phyloP scores from a whole-genome alignment of 37 sponge, comb jelly and placozoan species.

The Oopsacas minuta region DNA sequence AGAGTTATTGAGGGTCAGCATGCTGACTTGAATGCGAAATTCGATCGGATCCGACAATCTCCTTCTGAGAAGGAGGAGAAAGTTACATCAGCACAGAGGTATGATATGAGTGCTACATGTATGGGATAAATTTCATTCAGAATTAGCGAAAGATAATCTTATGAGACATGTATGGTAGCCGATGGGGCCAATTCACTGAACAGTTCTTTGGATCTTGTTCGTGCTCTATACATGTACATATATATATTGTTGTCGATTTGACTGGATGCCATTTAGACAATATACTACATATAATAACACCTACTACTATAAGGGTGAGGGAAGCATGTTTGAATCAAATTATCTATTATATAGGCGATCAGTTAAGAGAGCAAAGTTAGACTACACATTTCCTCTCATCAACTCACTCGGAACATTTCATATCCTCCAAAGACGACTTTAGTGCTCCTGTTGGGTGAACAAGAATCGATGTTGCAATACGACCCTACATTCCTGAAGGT shows the following conservation, averaged over 20 bases:
- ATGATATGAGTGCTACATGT: not conserved
- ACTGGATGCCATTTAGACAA: no score
- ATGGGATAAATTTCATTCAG: conserved; percentile 3
- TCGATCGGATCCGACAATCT: no score
- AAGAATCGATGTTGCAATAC: not conserved
- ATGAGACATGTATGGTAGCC: not conserved
- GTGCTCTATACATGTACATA: not conserved
- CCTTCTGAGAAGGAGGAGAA: no score
- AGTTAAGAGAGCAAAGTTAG: not conserved
- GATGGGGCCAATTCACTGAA: not conserved
- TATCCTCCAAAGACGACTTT: no score
- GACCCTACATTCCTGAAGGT: not conserved
- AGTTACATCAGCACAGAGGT: no score
- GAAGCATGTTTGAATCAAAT: no score
- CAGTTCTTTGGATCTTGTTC: not conserved
- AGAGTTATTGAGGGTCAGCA: no score
- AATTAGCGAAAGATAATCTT: not conserved
- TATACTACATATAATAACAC: no score
- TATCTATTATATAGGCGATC: not conserved
- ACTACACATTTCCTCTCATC: not conserved
- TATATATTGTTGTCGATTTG: no score
- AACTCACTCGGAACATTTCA: no score
- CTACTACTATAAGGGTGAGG: no score
- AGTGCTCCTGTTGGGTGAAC: not conserved
- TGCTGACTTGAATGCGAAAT: no score